Conservation (phyloP, 1,140 invertebrate genomes). For the Neodiprion fabricii region DNA sequence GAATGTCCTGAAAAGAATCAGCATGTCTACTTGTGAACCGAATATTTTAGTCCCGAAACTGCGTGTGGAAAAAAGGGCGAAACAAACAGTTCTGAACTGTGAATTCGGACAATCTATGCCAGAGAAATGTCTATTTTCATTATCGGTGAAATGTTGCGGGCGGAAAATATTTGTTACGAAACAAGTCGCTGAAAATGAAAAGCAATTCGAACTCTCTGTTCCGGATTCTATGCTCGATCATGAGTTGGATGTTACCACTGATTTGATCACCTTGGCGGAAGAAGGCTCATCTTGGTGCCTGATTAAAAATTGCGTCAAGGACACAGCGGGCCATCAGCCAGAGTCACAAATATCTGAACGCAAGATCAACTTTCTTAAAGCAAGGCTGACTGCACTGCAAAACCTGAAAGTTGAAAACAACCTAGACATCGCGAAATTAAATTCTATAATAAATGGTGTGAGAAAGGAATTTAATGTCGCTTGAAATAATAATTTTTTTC, state of each 20-base stretch:
- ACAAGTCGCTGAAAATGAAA: slow-evolving; percentile 34
- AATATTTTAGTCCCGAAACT: slow-evolving; percentile 37
- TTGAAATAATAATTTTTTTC: background rate
- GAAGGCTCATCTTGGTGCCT: slow-evolving; percentile 46
- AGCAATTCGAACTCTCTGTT: slow-evolving; percentile 39
- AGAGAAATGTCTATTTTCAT: slow-evolving; percentile 33
- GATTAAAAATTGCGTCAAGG: slow-evolving; percentile 44
- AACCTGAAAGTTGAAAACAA: slow-evolving; percentile 33
- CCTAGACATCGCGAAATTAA: slow-evolving; percentile 41
- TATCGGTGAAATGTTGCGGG: slow-evolving; percentile 32
- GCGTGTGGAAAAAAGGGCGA: slow-evolving; percentile 31
- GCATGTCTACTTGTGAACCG: slow-evolving; percentile 44
- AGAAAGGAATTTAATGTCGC: slow-evolving; percentile 33
- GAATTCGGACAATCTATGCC: slow-evolving; percentile 43
- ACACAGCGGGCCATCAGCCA: slow-evolving; percentile 18
- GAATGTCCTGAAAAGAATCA: slow-evolving; percentile 45
- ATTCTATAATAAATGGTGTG: slow-evolving; percentile 41
- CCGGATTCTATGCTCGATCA: slow-evolving; percentile 21
- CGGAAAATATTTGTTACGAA: slow-evolving; percentile 42
- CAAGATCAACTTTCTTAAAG: slow-evolving; percentile 42
- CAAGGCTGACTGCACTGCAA: slow-evolving; percentile 38
- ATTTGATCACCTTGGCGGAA: slow-evolving; percentile 43
- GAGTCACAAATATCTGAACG: background rate
- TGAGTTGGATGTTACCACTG: slow-evolving; percentile 27
- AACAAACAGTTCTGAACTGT: slow-evolving; percentile 31